Evolutionary conservation across 2,888 invertebrate genomes (phyloP), one percentile per base, ranked within the genome.

Genomic region (Allophyes oxyacanthae): DNA sequence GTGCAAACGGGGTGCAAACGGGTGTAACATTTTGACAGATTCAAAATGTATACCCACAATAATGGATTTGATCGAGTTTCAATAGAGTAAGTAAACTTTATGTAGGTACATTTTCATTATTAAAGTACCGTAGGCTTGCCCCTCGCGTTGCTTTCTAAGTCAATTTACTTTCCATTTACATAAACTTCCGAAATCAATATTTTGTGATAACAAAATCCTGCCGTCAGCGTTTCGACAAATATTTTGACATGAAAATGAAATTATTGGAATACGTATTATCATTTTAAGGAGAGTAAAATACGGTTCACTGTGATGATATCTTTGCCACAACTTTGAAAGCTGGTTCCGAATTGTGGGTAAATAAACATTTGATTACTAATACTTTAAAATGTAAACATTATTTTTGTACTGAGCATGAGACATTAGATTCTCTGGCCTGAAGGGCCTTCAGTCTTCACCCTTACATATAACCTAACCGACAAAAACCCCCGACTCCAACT

Each of bases 171-270:
- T 72, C 54, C 58, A 66, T 72, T 75, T 62, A 64, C 54, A 60
- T 41, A 58, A 74, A 75, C 63, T 72, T 62, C 14, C 15, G 41
- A 57, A 73, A 77, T 77, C 74, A 70, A 79, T 79, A 76, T 71
- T 71, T 72, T 62, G 49, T 59, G 56, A 69, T 63, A 67, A 69
- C 59, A 72, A 67, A 70, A 65, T 62, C 56, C 26, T 42, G 38
- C 30, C 25, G 34, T 41, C 32, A 25, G 40, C 20, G 30, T 32
- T 28, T 26, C 13, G 13, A 42, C 56, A 59, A 69, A 70, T 45
- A 55, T 36, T 56, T 61, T 52, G 52, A 46, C 44, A 40, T 48
- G 33, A 37, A 52, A 54, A 34, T 57, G 30, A 49, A 55, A 54
- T 59, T 40, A 44, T 56, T 59, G 38, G 40, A 53, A 62, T 49